Evolutionary conservation across 1,140 invertebrate genomes (phyloP).

Genomic region (Piezodorus guildinii): DNA sequence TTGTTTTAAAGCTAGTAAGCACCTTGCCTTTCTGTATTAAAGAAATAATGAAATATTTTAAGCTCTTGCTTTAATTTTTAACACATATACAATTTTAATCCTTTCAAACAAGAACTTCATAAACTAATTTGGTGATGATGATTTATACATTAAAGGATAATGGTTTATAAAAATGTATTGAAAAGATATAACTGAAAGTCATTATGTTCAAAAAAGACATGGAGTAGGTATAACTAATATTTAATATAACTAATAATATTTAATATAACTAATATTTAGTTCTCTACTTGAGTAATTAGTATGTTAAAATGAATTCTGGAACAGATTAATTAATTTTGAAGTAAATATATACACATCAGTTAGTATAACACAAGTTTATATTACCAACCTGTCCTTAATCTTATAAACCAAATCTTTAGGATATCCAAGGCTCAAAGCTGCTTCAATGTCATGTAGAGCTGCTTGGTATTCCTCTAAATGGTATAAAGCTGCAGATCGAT

Average conservation of each 20-base stretch:
- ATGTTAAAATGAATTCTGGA: background rate
- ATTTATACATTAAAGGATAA: too few relatives aligned
- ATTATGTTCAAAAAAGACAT: too few relatives aligned
- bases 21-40: slow-evolving; percentile 44
- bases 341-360: background rate
- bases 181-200: too few relatives aligned
- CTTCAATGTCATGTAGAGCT: slow-evolving; percentile 55
- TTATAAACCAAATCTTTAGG: slow-evolving; percentile 64
- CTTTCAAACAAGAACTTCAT: too few relatives aligned
- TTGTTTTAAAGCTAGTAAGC: slow-evolving; percentile 57
- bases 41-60: background rate
- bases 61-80: too few relatives aligned
- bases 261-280: too few relatives aligned
- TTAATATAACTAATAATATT: too few relatives aligned
- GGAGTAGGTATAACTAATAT: too few relatives aligned
- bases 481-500: slow-evolving; percentile 76
- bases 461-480: slow-evolving; percentile 59
- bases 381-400: slow-evolving; percentile 57
- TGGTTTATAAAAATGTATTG: too few relatives aligned
- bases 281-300: background rate
- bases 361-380: background rate
- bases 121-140: too few relatives aligned
- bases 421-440: slow-evolving; percentile 55
- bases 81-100: too few relatives aligned
- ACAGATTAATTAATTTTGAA: background rate